phyloP scores from a whole-genome alignment of 2,113 vertebrate species.

The Zosterops hypoxanthus region DNA sequence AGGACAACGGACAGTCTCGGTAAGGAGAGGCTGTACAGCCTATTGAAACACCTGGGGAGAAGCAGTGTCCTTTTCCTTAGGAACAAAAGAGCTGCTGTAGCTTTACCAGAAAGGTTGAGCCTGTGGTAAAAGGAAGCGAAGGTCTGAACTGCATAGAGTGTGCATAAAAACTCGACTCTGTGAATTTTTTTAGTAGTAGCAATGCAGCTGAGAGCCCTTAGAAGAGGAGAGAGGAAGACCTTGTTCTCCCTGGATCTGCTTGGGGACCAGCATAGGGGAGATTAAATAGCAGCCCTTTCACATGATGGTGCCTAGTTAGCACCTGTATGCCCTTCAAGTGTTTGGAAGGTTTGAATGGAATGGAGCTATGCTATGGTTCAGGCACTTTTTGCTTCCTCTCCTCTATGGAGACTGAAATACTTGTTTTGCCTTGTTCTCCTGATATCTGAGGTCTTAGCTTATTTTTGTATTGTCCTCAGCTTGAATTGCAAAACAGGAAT shows the following conservation, averaged over 20 bases:
- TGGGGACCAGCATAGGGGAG: background rate
- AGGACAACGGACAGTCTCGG: constrained; percentile 81
- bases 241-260: background rate
- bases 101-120: background rate
- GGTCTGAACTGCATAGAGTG: background rate
- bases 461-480: background rate
- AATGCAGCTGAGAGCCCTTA: background rate
- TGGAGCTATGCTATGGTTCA: background rate
- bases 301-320: background rate
- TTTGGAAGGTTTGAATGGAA: background rate
- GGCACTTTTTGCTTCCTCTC: background rate
- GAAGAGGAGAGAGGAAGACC: background rate
- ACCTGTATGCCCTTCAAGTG: background rate
- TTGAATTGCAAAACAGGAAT: background rate
- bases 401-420: background rate
- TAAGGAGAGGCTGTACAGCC: constrained; percentile 52
- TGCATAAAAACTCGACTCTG: background rate
- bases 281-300: background rate
- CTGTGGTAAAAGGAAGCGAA: background rate
- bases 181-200: background rate
- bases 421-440: background rate
- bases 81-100: background rate
- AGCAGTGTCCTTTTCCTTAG: background rate
- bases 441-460: background rate
- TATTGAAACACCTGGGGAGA: background rate